Percentiles rank a stretch among this genome's conserved stretches.
phyloP scores from a whole-genome alignment of 2,797 vertebrate species.

The Danionella dracula region DNA sequence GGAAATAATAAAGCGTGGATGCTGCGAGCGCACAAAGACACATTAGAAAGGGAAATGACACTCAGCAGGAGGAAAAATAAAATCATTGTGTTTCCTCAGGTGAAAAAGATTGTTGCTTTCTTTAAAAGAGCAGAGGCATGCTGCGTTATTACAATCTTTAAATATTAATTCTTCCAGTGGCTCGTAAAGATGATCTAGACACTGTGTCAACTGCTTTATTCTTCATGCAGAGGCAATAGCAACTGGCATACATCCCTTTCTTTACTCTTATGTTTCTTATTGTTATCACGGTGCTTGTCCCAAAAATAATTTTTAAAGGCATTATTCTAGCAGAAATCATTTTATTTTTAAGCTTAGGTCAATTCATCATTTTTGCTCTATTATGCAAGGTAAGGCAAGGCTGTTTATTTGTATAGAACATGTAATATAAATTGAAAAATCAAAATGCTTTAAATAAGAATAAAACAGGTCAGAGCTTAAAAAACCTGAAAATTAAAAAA shows the following conservation, averaged over 20 bases:
- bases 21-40: constrained; percentile 62
- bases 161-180: constrained; percentile 99
- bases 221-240: constrained; percentile 14
- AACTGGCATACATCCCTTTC: neutral
- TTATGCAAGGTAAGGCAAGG: no score
- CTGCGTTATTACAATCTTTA: constrained; percentile 99
- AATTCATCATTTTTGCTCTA: no score
- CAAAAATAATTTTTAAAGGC: no score
- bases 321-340: no score
- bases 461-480: no score
- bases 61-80: constrained; percentile 76
- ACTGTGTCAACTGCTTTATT: constrained; percentile 82
- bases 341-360: no score
- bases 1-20: constrained; percentile 64
- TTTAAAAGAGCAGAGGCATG: constrained; percentile 96
- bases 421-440: no score
- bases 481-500: no score
- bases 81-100: constrained; percentile 80
- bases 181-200: constrained; percentile 98
- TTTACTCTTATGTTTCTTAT: constrained; percentile 3
- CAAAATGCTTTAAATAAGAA: no score
- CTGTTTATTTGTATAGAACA: no score
- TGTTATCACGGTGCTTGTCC: no score
- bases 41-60: constrained; percentile 79
- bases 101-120: constrained; percentile 94